Evolutionary conservation across 1,140 invertebrate species (phyloP).

Genomic region (Limonius californicus): DNA sequence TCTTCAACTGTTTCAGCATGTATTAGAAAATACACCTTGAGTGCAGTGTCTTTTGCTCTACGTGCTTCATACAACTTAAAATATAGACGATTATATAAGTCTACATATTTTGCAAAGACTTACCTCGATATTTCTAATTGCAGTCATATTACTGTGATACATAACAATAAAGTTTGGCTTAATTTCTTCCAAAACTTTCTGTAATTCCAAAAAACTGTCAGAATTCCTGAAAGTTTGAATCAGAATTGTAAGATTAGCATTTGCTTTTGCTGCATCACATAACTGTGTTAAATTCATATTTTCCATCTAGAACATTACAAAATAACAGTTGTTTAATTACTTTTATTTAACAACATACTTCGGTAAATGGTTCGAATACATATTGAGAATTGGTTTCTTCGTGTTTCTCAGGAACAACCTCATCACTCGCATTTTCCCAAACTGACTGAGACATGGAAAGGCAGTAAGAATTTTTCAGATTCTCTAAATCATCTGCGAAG

Average conservation of each 20-base stretch:
- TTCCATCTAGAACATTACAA: constrained; percentile 54
- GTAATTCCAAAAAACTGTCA: constrained; percentile 65
- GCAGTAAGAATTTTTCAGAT: constrained; percentile 62
- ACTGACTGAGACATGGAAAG: constrained; percentile 62
- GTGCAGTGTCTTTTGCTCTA: constrained; percentile 55
- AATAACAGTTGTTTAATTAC: no score
- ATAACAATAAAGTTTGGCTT: constrained; percentile 82
- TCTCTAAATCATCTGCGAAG: constrained; percentile 44
- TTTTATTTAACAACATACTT: constrained; percentile 53
- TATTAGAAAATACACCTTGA: constrained; percentile 85
- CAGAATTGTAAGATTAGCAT: constrained; percentile 60
- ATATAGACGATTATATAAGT: not conserved
- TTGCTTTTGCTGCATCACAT: constrained; percentile 37
- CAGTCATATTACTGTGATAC: constrained; percentile 85
- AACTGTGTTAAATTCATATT: constrained; percentile 62
- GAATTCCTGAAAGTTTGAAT: constrained; percentile 74
- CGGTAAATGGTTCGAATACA: constrained; percentile 63
- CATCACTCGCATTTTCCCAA: constrained; percentile 33
- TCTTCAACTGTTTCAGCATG: constrained; percentile 92
- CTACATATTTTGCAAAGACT: no score
- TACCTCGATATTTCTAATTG: constrained; percentile 85
- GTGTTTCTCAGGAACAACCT: no score
- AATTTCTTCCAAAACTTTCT: constrained; percentile 61
- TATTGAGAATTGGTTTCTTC: constrained; percentile 40
- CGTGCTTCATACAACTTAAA: constrained; percentile 61